phyloP scores from a whole-genome alignment of 2,888 invertebrate genomes.

The Lampropteryx suffumata region DNA sequence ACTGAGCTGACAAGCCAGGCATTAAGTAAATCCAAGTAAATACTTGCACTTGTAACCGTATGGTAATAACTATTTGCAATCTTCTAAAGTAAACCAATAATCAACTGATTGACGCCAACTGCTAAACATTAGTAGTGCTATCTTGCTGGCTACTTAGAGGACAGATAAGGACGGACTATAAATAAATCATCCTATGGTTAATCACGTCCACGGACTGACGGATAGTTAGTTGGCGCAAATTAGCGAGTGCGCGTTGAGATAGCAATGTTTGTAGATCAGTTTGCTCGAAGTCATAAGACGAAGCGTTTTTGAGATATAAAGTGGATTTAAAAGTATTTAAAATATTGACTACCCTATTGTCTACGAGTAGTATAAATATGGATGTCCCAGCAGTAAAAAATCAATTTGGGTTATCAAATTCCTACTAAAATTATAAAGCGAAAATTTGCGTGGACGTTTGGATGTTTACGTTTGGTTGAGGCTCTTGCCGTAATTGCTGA shows the following conservation, averaged over 20 bases:
- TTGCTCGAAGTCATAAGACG: conserved; percentile 44
- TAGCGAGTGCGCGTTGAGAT: conserved; percentile 76
- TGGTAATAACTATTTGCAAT: background rate
- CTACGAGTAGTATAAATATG: no score
- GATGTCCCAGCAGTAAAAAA: no score
- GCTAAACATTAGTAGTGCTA: conserved; percentile 26
- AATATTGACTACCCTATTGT: no score
- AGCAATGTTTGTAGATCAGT: conserved; percentile 66
- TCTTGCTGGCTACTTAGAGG: conserved; percentile 31
- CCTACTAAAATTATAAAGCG: no score
- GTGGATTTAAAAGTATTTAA: no score
- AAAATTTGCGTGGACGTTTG: no score
- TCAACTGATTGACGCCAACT: conserved; percentile 29
- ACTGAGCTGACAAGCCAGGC: no score
- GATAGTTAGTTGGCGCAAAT: conserved; percentile 70
- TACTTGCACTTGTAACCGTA: no score
- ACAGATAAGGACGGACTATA: conserved; percentile 45
- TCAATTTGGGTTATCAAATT: no score
- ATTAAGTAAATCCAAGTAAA: no score
- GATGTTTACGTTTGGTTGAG: no score
- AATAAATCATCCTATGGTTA: conserved; percentile 69
- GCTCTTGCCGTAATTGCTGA: no score
- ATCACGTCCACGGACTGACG: conserved; percentile 67
- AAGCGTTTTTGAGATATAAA: conserved; percentile 4
- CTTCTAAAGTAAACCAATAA: conserved; percentile 15